These are phyloP conservation scores for Zeugodacus cucurbitae DNA, from an alignment of 1,140 invertebrate species.

Conservation along the genomic window DNA sequence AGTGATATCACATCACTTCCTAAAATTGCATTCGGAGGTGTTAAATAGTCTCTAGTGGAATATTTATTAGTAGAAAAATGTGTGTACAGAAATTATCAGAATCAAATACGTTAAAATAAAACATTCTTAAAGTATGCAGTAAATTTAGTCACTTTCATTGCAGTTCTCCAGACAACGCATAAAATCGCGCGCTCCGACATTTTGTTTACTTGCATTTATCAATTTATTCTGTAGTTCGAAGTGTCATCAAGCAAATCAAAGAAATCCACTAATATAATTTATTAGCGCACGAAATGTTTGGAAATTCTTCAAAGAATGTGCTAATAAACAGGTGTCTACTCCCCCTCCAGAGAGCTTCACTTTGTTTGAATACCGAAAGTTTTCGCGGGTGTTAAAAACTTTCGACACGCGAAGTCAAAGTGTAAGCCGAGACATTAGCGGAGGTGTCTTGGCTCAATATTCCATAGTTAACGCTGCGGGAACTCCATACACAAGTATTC, in stretches of 20 bases:
- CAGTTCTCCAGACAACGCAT: no score
- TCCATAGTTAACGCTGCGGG: background rate
- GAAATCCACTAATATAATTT: background rate
- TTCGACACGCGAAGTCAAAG: background rate
- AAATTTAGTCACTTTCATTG: no score
- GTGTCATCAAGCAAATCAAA: slow-evolving; percentile 1
- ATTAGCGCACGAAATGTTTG: background rate
- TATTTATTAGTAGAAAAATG: no score
- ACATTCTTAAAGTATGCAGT: no score
- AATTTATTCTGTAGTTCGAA: background rate
- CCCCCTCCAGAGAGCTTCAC: background rate
- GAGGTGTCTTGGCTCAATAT: background rate
- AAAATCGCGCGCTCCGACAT: no score
- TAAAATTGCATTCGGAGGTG: no score
- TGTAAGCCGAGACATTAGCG: background rate
- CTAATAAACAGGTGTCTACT: background rate
- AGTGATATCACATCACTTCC: background rate
- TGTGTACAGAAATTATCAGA: no score
- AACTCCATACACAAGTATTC: no score
- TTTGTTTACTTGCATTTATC: background rate
- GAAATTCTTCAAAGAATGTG: background rate
- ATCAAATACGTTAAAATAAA: no score
- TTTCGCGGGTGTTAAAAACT: background rate
- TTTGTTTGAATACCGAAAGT: background rate
- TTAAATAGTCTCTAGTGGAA: no score